Evolutionary conservation across 2,797 vertebrate genomes (phyloP), one percentile per base, ranked within the genome.

Genomic region (Diglossa cyanea): DNA sequence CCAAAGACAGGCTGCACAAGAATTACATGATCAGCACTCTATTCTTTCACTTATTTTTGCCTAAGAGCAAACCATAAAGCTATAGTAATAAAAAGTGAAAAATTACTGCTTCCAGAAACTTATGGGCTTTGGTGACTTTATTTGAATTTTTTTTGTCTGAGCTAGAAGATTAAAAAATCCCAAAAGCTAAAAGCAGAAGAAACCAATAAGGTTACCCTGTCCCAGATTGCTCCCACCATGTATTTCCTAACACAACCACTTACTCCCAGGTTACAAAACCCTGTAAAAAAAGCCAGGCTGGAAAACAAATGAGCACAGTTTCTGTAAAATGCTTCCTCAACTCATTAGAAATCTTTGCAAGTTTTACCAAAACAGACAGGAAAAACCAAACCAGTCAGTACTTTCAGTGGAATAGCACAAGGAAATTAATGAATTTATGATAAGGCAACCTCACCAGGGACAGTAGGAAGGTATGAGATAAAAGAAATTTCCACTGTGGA

Each of bases 51-150:
- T 92, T 88, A 54, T 42, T 95, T 93, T 90, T 93, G 86, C 83
- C 66, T 86, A 90, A 86, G 54, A 95, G 63, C 30, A 75, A 81
- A 60, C 44, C 51, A 94, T 81, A 92, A 94, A 94, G 42, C 39
- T 73, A 55, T 3, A 76, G 55, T 31, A 73, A 93, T 79, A 93
- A 95, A 83, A 94, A 84, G 39, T 42, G 90, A 96, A 86, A 91
- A 92, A 89, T 24, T 67, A 45, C n/a, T 79, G 51, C 71, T 89
- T 70, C 33, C 67, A 89, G 63, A 84, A 90, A 63, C 26, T 17
- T 25, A 25, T n/a, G 62, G 72, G 63, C 44, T 79, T 25, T n/a
- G 44, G 50, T 82, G 47, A 47, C 48, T 71, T 75, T 19, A 70
- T 57, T 51, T 89, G 53, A 55, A 55, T 80, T 93, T 95, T 82